Percentiles rank a stretch among this genome's conserved stretches.
Conservation (phyloP, 64 coral and sea anemone genomes). For the Dendronephthya gigantea region DNA sequence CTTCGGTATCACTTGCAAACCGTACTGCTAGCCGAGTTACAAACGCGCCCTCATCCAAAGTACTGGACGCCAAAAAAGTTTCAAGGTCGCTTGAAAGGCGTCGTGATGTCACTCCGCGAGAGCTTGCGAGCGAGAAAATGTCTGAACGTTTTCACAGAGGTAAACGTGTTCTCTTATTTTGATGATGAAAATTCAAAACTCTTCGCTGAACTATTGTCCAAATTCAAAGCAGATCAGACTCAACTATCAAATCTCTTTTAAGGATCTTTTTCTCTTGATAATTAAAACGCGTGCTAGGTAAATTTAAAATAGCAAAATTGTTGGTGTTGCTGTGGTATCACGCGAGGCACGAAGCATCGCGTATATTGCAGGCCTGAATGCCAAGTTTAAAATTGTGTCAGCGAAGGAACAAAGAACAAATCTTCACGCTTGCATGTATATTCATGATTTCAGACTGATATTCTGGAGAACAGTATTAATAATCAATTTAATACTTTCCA, state of each 20-base stretch:
- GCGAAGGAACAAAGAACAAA: too few relatives aligned
- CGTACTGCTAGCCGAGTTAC: not conserved
- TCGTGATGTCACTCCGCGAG: not conserved
- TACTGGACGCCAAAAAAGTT: not conserved
- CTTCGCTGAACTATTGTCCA: not conserved
- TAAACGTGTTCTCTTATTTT: not conserved
- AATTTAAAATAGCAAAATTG: not conserved
- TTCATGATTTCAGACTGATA: too few relatives aligned
- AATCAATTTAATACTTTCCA: too few relatives aligned
- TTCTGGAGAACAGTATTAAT: too few relatives aligned
- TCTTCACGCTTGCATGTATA: not conserved
- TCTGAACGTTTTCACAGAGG: not conserved
- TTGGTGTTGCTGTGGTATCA: not conserved
- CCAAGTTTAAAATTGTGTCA: too few relatives aligned
- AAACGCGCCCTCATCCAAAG: not conserved
- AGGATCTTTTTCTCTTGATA: not conserved
- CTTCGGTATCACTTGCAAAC: not conserved
- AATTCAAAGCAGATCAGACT: not conserved
- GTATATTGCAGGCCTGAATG: too few relatives aligned
- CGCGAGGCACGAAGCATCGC: not conserved
- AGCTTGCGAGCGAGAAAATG: not conserved
- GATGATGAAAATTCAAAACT: not conserved
- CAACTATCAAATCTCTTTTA: too few relatives aligned
- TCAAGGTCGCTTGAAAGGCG: not conserved
- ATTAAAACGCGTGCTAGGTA: not conserved